Evolutionary conservation across 2,113 vertebrate species (phyloP), one percentile per base, ranked within the genome.

Genomic region (Dipodomys ordii): DNA sequence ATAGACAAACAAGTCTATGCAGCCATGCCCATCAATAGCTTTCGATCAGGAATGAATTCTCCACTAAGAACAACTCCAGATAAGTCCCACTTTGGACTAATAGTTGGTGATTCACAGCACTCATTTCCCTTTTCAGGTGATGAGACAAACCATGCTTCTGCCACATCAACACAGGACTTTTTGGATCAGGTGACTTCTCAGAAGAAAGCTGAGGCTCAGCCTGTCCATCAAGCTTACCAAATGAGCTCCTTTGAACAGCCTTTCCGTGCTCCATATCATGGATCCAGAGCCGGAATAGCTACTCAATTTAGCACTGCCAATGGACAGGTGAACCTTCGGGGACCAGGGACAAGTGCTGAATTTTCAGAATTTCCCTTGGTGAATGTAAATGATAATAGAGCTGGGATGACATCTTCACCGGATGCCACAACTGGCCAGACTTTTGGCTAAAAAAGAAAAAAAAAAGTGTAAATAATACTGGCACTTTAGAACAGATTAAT

Each of bases 321-420:
- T 93, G 99, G 99, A 98, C 99, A 99, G 98, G 99, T 99, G 97
- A 99, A 98, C 98, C 98, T 99, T 90, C 98, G 99, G 97, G 99
- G 98, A 98, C 99, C 99, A 96, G 98, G 98, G 97, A 97, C 98
- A 97, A 98, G 98, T 98, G 98, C 99, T 97, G 99, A 99, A 95
- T 99, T 99, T 98, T 98, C 99, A 96, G 99, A 99, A 98, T 99
- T 99, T 96, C 99, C 99, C 95, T 98, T 99, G 98, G 99, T 99
- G 97, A 98, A 99, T 98, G 99, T 99, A 98, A 99, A 98, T 79
- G 99, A 99, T 98, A 99, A 98, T 94, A 99, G 99, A 98, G 99
- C 99, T 98, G 99, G 99, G 97, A 98, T 99, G 98, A 99, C 99
- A 98, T 99, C 99, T 95, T 99, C 99, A 96, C 99, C 99, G 44